Evolutionary conservation across 1,140 invertebrate species (phyloP).

Genomic region (Penaeus indicus): DNA sequence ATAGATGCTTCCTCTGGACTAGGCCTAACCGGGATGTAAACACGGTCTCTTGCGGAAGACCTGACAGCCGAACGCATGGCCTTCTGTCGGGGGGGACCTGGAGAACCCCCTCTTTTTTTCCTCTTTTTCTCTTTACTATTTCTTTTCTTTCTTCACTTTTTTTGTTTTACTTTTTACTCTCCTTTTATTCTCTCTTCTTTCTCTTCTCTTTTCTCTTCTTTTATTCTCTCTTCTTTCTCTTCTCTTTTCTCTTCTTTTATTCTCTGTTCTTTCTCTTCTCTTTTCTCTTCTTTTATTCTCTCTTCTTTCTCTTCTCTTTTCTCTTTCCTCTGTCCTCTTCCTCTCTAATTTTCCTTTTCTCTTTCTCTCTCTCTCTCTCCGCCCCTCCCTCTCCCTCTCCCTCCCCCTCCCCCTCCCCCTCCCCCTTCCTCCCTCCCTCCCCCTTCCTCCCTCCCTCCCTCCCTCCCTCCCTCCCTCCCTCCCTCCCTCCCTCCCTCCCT

Average conservation of each 20-base stretch:
- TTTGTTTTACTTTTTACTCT: background rate
- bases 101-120: too few species aligned
- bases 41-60: background rate
- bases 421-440: background rate
- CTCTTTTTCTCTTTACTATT: background rate
- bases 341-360: background rate
- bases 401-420: background rate
- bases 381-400: background rate
- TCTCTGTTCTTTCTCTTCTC: too few species aligned
- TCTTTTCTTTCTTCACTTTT: slow-evolving; percentile 16
- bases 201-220: background rate
- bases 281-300: background rate
- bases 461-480: background rate
- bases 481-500: background rate
- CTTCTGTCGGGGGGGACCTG: too few species aligned
- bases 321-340: background rate
- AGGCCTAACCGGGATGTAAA: too few species aligned
- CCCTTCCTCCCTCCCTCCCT: background rate
- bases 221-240: background rate
- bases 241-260: too few species aligned
- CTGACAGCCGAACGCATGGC: background rate
- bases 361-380: background rate
- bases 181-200: background rate
- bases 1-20: too few species aligned
- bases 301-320: background rate